Percentiles rank a stretch among this genome's conserved stretches.
Conservation (phyloP, 1,140 invertebrate species). For the Lordiphosa stackelbergi region DNA sequence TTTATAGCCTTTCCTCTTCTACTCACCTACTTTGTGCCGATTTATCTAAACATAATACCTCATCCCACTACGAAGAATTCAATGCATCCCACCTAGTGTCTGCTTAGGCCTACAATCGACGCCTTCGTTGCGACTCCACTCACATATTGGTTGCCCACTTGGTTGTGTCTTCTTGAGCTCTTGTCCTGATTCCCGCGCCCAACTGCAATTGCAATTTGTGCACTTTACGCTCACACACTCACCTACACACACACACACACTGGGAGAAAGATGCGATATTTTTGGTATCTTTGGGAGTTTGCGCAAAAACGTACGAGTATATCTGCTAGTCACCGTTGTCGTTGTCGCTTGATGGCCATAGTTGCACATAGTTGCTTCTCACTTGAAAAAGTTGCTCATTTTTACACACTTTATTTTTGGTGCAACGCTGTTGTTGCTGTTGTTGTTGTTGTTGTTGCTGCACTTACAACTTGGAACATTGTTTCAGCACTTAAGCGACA, state of each 20-base stretch:
- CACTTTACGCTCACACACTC: slow-evolving; percentile 25
- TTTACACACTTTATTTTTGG: slow-evolving; percentile 74
- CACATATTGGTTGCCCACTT: background rate
- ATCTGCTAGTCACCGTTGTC: slow-evolving; percentile 48
- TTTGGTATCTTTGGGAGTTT: slow-evolving; percentile 53
- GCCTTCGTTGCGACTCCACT: slow-evolving; percentile 24
- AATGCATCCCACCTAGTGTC: slow-evolving; percentile 19
- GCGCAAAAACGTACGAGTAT: slow-evolving; percentile 27
- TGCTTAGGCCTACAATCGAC: slow-evolving; percentile 29
- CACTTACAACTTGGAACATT: slow-evolving; percentile 74
- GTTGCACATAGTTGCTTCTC: slow-evolving; percentile 62
- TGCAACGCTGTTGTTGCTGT: slow-evolving; percentile 43
- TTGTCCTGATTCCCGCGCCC: slow-evolving; percentile 59
- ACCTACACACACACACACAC: slow-evolving; percentile 13
- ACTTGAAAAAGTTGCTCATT: slow-evolving; percentile 74
- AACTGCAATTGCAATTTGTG: slow-evolving; percentile 69
- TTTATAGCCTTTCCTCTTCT: no score
- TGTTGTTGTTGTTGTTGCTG: slow-evolving; percentile 48
- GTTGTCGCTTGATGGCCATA: slow-evolving; percentile 29
- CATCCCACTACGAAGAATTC: no score
- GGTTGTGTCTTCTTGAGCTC: slow-evolving; percentile 16
- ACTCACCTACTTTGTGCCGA: no score
- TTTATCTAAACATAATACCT: no score
- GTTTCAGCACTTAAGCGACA: slow-evolving; percentile 75
- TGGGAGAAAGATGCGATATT: slow-evolving; percentile 30